Conservation (phyloP, 2,113 vertebrate genomes). For the Heterotis niloticus region DNA sequence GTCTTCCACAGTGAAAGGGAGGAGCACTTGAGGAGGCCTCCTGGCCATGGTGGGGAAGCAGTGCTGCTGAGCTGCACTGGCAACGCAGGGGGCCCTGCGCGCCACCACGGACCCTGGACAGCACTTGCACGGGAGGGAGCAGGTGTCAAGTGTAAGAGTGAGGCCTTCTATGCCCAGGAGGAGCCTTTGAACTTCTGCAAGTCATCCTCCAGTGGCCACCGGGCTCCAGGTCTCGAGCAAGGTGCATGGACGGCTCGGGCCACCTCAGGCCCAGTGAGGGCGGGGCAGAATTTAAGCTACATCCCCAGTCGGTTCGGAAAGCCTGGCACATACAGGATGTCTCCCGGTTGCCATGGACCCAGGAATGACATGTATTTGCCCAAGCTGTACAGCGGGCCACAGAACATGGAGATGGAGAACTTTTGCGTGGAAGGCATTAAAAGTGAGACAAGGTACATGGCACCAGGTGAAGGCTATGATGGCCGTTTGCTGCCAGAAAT, state of each 20-base stretch:
- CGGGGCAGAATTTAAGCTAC: constrained; percentile 48
- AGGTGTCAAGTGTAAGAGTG: constrained; percentile 58
- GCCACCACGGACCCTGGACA: constrained; percentile 68
- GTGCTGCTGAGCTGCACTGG: constrained; percentile 58
- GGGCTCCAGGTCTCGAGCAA: constrained; percentile 54
- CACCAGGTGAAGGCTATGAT: constrained; percentile 58
- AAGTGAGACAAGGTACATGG: constrained; percentile 56
- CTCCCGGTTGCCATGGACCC: constrained; percentile 57
- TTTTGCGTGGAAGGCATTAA: constrained; percentile 67
- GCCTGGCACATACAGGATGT: constrained; percentile 57
- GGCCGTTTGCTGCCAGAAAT: constrained; percentile 64
- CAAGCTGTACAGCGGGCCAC: constrained; percentile 57
- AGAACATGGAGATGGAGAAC: constrained; percentile 58
- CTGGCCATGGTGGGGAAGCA: constrained; percentile 59
- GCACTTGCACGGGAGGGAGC: constrained; percentile 60
- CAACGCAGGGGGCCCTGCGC: constrained; percentile 57
- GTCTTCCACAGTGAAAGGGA: constrained; percentile 50
- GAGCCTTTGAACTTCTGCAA: constrained; percentile 64
- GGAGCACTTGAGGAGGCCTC: constrained; percentile 56
- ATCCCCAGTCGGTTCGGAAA: constrained; percentile 61
- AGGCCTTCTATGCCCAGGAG: constrained; percentile 62
- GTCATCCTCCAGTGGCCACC: constrained; percentile 59
- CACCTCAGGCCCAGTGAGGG: constrained; percentile 49
- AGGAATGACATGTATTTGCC: constrained; percentile 58
- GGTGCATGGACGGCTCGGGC: constrained; percentile 60